Evolutionary conservation across 2,888 invertebrate species (phyloP), one percentile per base, ranked within the genome.

Genomic region (Chrysomela aeneicollis): DNA sequence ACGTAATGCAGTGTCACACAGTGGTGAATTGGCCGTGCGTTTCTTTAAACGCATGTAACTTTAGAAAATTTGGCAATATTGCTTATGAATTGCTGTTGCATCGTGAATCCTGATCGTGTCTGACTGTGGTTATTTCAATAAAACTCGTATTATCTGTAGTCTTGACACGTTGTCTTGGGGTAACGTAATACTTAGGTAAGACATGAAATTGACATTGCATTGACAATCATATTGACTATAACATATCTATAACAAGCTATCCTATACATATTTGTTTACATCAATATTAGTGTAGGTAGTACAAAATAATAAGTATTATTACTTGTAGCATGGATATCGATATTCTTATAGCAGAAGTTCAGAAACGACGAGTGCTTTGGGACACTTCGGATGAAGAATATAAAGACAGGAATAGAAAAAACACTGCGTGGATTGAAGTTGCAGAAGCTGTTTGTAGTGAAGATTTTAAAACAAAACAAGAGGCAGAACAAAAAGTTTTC

Each of bases 331-430:
- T 55, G 55, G 55, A 55, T 55, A 26, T 37, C 15, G 55, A 42
- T 26, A 8, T 55, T 5, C n/a, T 49, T 4, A 49, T 49, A 49
- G 22, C 17, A 21, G 54, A 54, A n/a, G 54, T 54, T 21, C 54
- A 54, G 22, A 54, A 54, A 21, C 21, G 54, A 21, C 54, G 12
- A 19, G 35, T 54, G 17, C 54, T 54, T 54, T 54, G 54, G 37
- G 54, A 54, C 15, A 54, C 54, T 54, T 19, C 54, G 19, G 15
- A 54, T 54, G 37, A 54, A 54, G 54, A 54, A 21, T 35, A 54
- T 35, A 54, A 54, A 21, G 54, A 54, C 35, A 19, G 54, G 54
- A 54, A 54, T 54, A 54, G n/a, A 54, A 54, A 54, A 54, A 54
- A 51, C 30, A 22, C 51, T 51, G 51, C 51, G 51, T 51, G 51